These are phyloP conservation scores for Chymomyza caudatula DNA, from an alignment of 2,888 invertebrate genomes.

Conservation along the genomic window DNA sequence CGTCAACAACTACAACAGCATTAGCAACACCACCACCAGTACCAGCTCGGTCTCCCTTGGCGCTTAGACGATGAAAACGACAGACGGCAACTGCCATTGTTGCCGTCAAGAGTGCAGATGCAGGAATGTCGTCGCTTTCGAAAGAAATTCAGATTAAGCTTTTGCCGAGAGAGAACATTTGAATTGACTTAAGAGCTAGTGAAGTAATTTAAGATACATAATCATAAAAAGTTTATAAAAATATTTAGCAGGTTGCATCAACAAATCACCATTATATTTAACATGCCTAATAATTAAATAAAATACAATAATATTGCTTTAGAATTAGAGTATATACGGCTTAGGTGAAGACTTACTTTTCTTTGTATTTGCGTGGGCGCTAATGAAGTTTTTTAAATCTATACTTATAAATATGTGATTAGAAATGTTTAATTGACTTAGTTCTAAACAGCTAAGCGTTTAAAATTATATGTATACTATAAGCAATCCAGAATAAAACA, in stretches of 20 bases:
- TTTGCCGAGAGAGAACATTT: not conserved
- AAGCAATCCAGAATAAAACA: constrained; percentile 28
- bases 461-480: not conserved
- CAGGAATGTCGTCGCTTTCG: not conserved
- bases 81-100: too few relatives aligned
- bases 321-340: not conserved
- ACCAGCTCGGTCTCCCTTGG: constrained; percentile 58
- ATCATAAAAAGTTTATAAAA: not conserved
- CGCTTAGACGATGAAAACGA: constrained; percentile 53
- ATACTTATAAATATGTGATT: not conserved
- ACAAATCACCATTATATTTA: too few relatives aligned
- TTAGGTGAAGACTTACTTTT: constrained; percentile 14
- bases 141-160: not conserved
- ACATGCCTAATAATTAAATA: not conserved
- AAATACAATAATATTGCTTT: not conserved
- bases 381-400: not conserved
- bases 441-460: not conserved
- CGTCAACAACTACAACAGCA: constrained; percentile 18
- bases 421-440: not conserved
- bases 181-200: not conserved
- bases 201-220: not conserved
- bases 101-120: constrained; percentile 8
- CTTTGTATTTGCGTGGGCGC: not conserved
- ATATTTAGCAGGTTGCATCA: not conserved
- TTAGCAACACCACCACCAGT: constrained; percentile 49